Evolutionary conservation across 92 coral and sea anemone genomes (phyloP).

Genomic region (Palythoa heliodiscus): DNA sequence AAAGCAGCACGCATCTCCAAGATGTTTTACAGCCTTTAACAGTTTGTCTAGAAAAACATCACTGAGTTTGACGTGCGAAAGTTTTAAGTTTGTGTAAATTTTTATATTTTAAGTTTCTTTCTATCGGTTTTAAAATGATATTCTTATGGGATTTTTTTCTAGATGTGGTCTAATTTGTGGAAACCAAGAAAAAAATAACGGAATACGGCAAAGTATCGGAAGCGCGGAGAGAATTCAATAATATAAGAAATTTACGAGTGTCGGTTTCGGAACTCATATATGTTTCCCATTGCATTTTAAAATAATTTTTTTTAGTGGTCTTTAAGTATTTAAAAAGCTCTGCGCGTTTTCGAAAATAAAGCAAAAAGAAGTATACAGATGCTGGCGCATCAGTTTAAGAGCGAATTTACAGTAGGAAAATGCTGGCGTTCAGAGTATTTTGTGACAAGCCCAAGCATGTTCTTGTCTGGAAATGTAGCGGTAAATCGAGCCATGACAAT

Average conservation of each 20-base stretch:
- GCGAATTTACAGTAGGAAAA: neutral
- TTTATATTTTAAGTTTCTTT: neutral
- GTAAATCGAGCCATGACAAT: neutral
- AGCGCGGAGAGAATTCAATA: neutral
- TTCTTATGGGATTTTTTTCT: neutral
- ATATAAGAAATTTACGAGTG: neutral
- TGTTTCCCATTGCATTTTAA: neutral
- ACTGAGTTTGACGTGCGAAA: neutral
- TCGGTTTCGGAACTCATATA: neutral
- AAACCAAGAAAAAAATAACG: neutral
- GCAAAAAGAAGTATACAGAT: neutral
- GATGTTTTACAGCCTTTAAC: neutral
- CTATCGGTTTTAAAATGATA: neutral
- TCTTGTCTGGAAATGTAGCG: no score
- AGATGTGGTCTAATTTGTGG: conserved; percentile 8
- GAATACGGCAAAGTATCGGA: neutral
- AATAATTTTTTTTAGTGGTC: neutral
- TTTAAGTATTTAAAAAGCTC: neutral
- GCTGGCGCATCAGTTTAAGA: neutral
- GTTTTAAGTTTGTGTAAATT: neutral
- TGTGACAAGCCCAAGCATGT: no score
- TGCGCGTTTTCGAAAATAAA: neutral
- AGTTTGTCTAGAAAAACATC: neutral
- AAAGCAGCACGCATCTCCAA: neutral
- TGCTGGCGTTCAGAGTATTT: no score